Base-by-base conservation (phyloP, 2,888 invertebrate genomes). In the Tipula helvola region DNA sequence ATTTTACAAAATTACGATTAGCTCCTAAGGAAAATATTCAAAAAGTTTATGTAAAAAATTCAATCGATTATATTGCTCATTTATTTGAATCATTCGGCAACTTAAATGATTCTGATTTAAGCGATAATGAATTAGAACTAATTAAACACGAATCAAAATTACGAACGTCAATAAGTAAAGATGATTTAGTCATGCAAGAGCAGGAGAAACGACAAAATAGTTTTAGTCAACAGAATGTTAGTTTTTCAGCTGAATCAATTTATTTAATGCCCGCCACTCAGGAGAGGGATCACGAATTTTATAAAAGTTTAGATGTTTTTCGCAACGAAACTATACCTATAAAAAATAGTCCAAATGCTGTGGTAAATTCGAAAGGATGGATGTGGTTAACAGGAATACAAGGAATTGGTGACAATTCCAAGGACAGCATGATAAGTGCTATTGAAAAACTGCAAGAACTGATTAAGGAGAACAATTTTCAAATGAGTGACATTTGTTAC, bases 371-470 rank as follows among this genome's bases (percentile, higher is more conserved):
- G 89, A 94, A 94, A 87, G 97, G 97, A 84, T 97, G 97, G 97
- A 94, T 95, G 91, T 97, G 96, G 94, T 94, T 97, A 87, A 95
- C 96, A 28, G 96, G 96, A 52, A 93, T 97, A 87, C 94, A 95
- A 88, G 96, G 97, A 36, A 93, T 94, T 89, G 94, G 95, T 86
- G 90, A 92, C 13, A 94, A 94, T 90, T 93, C 94, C 10, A 93
- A 93, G 87, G 91, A 93, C 88, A 95, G 96, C 16, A 95, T 96
- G 90, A 93, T 93, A 88, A 93, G 94, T 89, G 96, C 96, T 86
- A 92, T 97, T 92, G 93, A 94, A 89, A 95, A 95, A 93, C 93
- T 97, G 93, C 94, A 94, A 93, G 88, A 89, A 36, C 88, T 90
- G 85, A 90, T 90, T 92, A 87, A 87, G 1, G 88, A 89, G 86